Evolutionary conservation across 2,113 vertebrate genomes (phyloP), one percentile per base, ranked within the genome.

Genomic region (Dolichotis patagonum): DNA sequence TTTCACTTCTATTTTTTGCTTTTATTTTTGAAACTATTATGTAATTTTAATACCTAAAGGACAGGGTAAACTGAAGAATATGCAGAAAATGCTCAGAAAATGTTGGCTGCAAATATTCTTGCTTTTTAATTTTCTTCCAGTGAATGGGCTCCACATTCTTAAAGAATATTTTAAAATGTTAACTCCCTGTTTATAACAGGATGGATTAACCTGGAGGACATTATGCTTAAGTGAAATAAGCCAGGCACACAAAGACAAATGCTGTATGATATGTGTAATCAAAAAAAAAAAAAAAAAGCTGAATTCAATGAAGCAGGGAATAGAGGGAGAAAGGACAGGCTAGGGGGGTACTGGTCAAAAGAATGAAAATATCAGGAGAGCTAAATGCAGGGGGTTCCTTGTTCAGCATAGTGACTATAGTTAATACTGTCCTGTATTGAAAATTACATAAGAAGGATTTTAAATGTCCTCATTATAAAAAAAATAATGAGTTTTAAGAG

Each of bases 21-120:
- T 96, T 86, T 62, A 89, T 38, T 86, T 75, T 67, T 52, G 49
- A 95, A 91, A 84, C 63, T 63, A 62, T 65, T 80, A 62, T 10
- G 16, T 83, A 56, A 65, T 19, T 43, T 14, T 20, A 81, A 26
- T 58, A 28, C 81, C 58, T 19, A 14, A 56, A 69, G 86, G 19
- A n/a, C 19, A 62, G 73, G 67, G 75, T 41, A 63, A 90, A 58
- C 41, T 26, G 81, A 46, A 16, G 17, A 35, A 7, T 30, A 52
- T 62, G 14, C 28, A 43, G 62, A 95, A 90, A 93, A 69, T 17
- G 82, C 28, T 93, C 13, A 30, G 63, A 67, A 19, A 62, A 49
- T 22, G 28, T 65, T 41, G 69, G 83, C 46, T 60, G 3, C 62
- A 80, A 91, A 83, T 17, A 84, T 32, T 67, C 38, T 90, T 3